Evolutionary conservation across 2,797 vertebrate genomes (phyloP).

Genomic region (Cirrhinus mrigala): DNA sequence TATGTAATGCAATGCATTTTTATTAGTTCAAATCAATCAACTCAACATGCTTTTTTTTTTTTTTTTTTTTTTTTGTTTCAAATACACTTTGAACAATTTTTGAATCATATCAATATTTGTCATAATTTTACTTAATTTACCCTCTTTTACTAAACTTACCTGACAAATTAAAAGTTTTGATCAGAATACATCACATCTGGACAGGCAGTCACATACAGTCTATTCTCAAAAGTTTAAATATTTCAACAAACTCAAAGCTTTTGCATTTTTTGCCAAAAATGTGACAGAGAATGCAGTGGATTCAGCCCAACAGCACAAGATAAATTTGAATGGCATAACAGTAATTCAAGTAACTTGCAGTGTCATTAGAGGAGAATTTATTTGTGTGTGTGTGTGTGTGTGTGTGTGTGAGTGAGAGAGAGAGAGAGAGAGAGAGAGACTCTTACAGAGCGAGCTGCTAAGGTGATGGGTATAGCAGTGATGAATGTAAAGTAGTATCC

Average conservation of each 20-base stretch:
- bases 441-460: constrained; percentile 89
- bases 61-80: too few relatives aligned
- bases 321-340: not conserved
- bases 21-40: too few relatives aligned
- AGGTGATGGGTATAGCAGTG: constrained; percentile 91
- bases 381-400: constrained; percentile 20
- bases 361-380: not conserved
- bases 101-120: too few relatives aligned
- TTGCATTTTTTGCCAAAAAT: not conserved
- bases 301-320: not conserved
- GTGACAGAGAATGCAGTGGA: not conserved
- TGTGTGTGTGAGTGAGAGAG: not conserved
- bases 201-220: too few relatives aligned
- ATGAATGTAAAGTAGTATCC: constrained; percentile 98
- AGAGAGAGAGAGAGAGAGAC: not conserved
- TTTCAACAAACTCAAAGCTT: not conserved
- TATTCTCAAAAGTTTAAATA: not conserved
- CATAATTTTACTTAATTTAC: too few relatives aligned
- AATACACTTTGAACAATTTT: too few relatives aligned
- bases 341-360: not conserved
- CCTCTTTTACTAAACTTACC: too few relatives aligned
- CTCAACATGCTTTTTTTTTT: too few relatives aligned
- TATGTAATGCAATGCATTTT: too few relatives aligned
- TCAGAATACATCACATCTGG: too few relatives aligned
- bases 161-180: too few relatives aligned